Conservation (phyloP, 2,888 invertebrate species). For the Eupeodes luniger region DNA sequence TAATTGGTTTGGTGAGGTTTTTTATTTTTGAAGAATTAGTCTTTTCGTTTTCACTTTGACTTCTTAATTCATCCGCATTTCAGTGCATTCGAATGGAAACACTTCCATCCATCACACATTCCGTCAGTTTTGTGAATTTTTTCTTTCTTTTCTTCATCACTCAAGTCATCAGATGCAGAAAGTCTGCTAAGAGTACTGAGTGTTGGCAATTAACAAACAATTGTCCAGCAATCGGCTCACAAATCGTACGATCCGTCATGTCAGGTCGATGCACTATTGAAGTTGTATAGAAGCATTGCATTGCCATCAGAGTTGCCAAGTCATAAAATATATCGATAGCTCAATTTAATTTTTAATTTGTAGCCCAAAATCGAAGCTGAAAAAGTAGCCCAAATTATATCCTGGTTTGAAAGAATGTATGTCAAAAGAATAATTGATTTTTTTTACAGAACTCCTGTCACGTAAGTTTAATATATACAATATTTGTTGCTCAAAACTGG, state of each 20-base stretch:
- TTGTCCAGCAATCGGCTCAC: constrained; percentile 41
- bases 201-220: constrained; percentile 44
- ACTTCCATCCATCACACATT: constrained; percentile 34
- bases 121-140: constrained; percentile 3
- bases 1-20: constrained; percentile 8
- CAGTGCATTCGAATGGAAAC: constrained; percentile 48
- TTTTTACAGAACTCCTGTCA: too few species aligned
- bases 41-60: constrained; percentile 35
- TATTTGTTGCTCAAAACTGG: too few species aligned
- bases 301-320: too few species aligned
- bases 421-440: too few species aligned
- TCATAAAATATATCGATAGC: too few species aligned
- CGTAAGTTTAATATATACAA: too few species aligned
- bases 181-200: constrained; percentile 26
- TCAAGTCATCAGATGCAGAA: too few species aligned
- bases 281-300: neutral
- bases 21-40: constrained; percentile 12
- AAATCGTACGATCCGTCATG: constrained; percentile 3
- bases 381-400: too few species aligned
- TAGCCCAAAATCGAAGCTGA: too few species aligned
- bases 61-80: constrained; percentile 43
- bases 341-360: too few species aligned
- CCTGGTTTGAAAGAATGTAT: too few species aligned
- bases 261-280: constrained; percentile 41
- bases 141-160: neutral